Base-by-base conservation (phyloP, 2,888 invertebrate genomes). In the Galeruca laticollis region DNA sequence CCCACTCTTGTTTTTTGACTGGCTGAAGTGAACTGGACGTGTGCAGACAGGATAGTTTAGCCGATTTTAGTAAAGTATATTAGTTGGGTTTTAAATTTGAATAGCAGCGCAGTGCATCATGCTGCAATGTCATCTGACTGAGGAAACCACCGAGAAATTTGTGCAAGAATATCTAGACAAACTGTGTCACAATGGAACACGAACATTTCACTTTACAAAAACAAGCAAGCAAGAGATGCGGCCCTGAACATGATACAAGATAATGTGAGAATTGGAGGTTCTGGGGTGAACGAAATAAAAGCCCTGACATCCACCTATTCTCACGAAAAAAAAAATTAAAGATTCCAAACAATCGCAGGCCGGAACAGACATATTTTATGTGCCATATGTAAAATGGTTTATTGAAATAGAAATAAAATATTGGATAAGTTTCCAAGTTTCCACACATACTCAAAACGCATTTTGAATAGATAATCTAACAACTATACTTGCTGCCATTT, bases 1-100 rank as follows among this genome's bases (percentile, higher is more conserved):
- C 62, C 62, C 49, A 51, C 51, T 62, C 62, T 49, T 47, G 62
- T 62, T 62, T 62, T 62, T 26, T n/a, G 49, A 62, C 51, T 62
- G 62, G 18, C 31, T 47, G 62, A 51, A 49, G 47, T 20, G n/a
- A 62, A 62, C 21, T 62, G 47, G 26, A 49, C 51, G 47, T 49
- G 49, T 62, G 33, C 3, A 52, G 52, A 52, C 52, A 18, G 52
- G 52, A 52, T 62, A 62, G 62, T 62, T 62, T 49, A 62, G 26
- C 49, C 62, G 20, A 47, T 62, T 43, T 43, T 43, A 43, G 62
- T 26, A 62, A 51, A 49, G 51, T 62, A 49, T 62, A 51, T 49
- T n/a, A 10, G 1, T 43, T 6, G 43, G 10, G 2, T 43, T 43
- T 43, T 3, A 43, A 2, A 5, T 21, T 6, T 3, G 8, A 52